A percentile compares a stretch with the other conserved stretches of the same genome.
phyloP scores from a whole-genome alignment of 2,888 invertebrate species.

The Diarsia dahlii region DNA sequence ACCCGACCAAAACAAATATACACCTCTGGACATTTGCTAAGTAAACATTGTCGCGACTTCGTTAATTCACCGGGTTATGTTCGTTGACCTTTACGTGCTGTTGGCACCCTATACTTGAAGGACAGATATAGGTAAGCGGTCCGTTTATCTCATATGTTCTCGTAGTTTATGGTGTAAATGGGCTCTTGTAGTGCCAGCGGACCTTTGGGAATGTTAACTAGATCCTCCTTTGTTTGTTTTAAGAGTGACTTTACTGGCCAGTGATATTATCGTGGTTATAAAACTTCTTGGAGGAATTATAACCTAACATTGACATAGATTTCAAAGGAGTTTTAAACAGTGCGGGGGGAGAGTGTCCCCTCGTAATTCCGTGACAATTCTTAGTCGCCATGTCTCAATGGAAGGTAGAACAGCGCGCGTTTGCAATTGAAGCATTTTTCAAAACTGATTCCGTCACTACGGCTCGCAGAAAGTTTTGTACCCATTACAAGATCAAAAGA shows the following conservation, averaged over 20 bases:
- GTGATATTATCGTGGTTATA: not conserved
- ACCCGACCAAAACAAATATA: constrained; percentile 67
- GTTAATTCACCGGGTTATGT: constrained; percentile 71
- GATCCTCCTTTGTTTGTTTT: constrained; percentile 26
- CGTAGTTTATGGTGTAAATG: constrained; percentile 47
- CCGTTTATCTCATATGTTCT: constrained; percentile 53
- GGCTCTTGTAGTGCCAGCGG: constrained; percentile 27
- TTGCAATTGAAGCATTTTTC: constrained; percentile 21
- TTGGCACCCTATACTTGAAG: constrained; percentile 60
- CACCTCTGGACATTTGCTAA: not conserved
- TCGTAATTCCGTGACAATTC: not conserved
- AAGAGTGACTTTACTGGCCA: constrained; percentile 5
- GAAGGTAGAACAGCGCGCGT: not conserved
- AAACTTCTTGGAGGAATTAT: not conserved
- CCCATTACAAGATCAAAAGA: not conserved
- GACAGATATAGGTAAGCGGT: constrained; percentile 64
- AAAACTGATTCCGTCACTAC: not conserved
- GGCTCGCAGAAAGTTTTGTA: constrained; percentile 13
- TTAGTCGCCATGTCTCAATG: constrained; percentile 3
- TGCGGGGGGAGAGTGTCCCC: not conserved
- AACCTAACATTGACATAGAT: not conserved
- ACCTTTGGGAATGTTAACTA: constrained; percentile 46
- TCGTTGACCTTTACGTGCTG: constrained; percentile 78
- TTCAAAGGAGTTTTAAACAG: not conserved
- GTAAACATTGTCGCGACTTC: constrained; percentile 45